Evolutionary conservation across 2,888 invertebrate species (phyloP), one percentile per base, ranked within the genome.

Genomic region (Smittia aterrima): DNA sequence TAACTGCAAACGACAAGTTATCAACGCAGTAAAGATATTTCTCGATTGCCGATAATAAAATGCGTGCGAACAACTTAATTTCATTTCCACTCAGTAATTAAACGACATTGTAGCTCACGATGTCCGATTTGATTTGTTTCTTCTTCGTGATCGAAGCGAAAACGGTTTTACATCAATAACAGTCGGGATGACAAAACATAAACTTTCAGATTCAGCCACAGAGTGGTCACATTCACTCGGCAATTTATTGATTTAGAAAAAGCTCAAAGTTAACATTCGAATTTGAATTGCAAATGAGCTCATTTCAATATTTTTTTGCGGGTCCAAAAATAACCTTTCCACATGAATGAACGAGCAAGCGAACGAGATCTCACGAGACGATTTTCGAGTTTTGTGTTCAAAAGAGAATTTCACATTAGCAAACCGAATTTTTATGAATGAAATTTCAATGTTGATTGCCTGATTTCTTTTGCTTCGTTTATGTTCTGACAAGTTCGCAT

Each of bases 31-130:
- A n/a, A n/a, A n/a, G n/a, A n/a, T n/a, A n/a, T n/a, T n/a, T n/a
- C n/a, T n/a, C n/a, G n/a, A n/a, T n/a, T n/a, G n/a, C n/a, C 32
- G 3, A 3, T 32, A 32, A 32, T 54, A 13, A 71, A 71, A 54
- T 54, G 41, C 70, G 70, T 71, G 70, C 47, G 70, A 71, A 71
- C 54, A 71, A 71, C 53, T 71, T 71, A 32, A 71, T 71, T 71
- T 71, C 70, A 71, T 71, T 71, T 71, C 54, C 54, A 71, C 16
- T 40, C 41, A 13, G 25, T 25, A 25, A 20, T 6, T 58, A 11
- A n/a, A 6, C 16, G 2, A 47, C n/a, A n/a, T 47, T 13, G 16
- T 47, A 16, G 16, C 16, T 38, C 4, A 11, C 11, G 38, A 7
- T 38, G 16, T n/a, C 11, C n/a, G 47, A n/a, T 47, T 47, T 47